Evolutionary conservation across 2,113 vertebrate species (phyloP).

Genomic region (Dermatemys mawii): DNA sequence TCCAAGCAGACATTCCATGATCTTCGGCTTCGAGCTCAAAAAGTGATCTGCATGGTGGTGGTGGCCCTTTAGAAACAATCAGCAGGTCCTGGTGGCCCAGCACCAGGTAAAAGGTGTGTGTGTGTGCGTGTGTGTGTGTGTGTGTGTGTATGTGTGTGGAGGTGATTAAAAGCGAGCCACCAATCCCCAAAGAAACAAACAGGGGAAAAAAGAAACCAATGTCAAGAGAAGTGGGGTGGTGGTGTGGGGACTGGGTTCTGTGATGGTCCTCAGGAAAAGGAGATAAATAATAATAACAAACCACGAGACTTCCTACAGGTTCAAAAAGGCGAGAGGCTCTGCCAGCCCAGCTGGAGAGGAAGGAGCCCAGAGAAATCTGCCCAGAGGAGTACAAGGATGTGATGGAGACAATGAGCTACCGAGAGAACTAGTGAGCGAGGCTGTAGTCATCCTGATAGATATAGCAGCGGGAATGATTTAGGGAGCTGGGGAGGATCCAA

Average conservation of each 20-base stretch:
- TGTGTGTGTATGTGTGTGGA: not conserved
- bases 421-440: not conserved
- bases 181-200: not conserved
- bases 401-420: not conserved
- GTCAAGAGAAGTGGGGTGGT: constrained; percentile 2
- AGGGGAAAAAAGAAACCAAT: constrained; percentile 8
- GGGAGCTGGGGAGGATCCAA: constrained; percentile 52
- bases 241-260: not conserved
- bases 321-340: not conserved
- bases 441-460: constrained; percentile 36
- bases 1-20: constrained; percentile 68
- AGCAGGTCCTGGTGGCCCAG: constrained; percentile 32
- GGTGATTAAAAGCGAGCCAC: not conserved
- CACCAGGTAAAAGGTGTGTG: constrained; percentile 30
- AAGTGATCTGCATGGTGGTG: constrained; percentile 1
- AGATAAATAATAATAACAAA: constrained; percentile 25
- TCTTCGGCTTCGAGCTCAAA: constrained; percentile 44
- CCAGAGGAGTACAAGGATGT: not conserved
- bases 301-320: not conserved
- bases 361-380: not conserved
- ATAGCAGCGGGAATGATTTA: constrained; percentile 5
- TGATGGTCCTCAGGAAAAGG: constrained; percentile 10
- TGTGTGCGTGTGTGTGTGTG: not conserved
- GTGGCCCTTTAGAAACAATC: constrained; percentile 39
- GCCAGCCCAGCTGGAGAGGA: not conserved